These are phyloP conservation scores for Discoglossus pictus DNA, from an alignment of 2,797 vertebrate species.

Conservation along the genomic window DNA sequence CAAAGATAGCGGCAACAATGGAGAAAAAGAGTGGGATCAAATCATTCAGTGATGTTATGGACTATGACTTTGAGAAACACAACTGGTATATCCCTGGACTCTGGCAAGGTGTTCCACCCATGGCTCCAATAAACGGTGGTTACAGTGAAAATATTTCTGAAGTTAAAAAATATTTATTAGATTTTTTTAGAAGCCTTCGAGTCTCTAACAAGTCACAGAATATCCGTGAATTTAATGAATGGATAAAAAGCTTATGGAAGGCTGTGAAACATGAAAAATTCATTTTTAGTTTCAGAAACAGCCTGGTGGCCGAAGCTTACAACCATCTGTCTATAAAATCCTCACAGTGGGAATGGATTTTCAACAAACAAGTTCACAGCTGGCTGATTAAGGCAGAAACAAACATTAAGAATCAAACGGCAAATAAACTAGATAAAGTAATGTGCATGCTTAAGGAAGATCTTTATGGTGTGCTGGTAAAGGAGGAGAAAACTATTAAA, in stretches of 20 bases:
- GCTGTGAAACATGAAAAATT: constrained; percentile 51
- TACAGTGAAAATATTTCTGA: constrained; percentile 71
- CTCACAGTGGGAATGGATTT: constrained; percentile 60
- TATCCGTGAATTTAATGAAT: constrained; percentile 69
- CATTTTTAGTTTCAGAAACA: constrained; percentile 63
- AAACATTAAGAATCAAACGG: constrained; percentile 42
- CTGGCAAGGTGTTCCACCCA: constrained; percentile 65
- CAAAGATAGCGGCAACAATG: constrained; percentile 48
- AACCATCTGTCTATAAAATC: constrained; percentile 65
- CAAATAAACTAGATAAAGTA: too few relatives aligned
- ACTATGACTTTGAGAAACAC: constrained; percentile 57
- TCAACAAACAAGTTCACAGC: constrained; percentile 59
- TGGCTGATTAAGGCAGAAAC: constrained; percentile 60
- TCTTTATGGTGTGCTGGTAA: constrained; percentile 56
- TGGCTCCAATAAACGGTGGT: constrained; percentile 54
- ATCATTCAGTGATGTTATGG: constrained; percentile 59
- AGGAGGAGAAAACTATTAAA: constrained; percentile 57
- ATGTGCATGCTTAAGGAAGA: too few relatives aligned
- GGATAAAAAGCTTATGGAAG: constrained; percentile 71
- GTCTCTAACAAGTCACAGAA: constrained; percentile 57
- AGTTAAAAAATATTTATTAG: constrained; percentile 71
- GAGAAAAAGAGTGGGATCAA: constrained; percentile 52
- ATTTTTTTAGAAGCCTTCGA: constrained; percentile 62
- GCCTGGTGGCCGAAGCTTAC: constrained; percentile 63
- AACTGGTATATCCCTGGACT: constrained; percentile 68